Evolutionary conservation across 2,888 invertebrate species (phyloP).

Genomic region (Cenopis cana): DNA sequence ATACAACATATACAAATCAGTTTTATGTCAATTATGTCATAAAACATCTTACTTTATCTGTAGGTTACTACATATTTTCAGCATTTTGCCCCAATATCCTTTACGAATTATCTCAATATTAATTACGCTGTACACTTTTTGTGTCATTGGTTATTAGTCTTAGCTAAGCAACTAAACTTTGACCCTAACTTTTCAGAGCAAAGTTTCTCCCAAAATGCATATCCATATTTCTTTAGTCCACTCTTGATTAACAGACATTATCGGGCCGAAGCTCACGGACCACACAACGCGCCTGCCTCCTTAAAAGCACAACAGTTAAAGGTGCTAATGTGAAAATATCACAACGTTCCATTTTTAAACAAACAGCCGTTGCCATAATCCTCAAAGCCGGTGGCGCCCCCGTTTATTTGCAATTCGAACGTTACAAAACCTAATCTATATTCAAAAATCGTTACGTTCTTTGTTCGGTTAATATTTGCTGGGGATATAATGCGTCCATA

Average conservation of each 20-base stretch:
- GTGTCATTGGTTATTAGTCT: not conserved
- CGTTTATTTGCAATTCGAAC: constrained; percentile 68
- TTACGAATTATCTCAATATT: not conserved
- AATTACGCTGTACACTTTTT: not conserved
- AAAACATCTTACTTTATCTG: too few relatives aligned
- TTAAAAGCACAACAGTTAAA: constrained; percentile 79
- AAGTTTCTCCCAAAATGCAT: not conserved
- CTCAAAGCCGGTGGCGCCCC: constrained; percentile 72
- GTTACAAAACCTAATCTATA: constrained; percentile 69
- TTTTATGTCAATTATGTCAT: too few relatives aligned
- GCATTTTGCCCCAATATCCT: not conserved
- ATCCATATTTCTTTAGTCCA: constrained; percentile 18
- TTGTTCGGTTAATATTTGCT: constrained; percentile 73
- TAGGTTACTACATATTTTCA: too few relatives aligned
- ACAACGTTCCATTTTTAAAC: constrained; percentile 76
- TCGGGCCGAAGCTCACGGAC: constrained; percentile 60
- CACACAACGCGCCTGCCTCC: constrained; percentile 72
- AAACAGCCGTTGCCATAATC: constrained; percentile 79
- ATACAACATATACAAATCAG: too few relatives aligned
- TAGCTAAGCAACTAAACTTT: not conserved
- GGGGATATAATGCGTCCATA: constrained; percentile 66
- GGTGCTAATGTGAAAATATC: constrained; percentile 80
- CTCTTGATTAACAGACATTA: constrained; percentile 55
- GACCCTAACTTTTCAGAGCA: not conserved
- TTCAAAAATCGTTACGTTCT: constrained; percentile 75